Conservation (phyloP, 2,888 invertebrate species). For the Globia sparganii region DNA sequence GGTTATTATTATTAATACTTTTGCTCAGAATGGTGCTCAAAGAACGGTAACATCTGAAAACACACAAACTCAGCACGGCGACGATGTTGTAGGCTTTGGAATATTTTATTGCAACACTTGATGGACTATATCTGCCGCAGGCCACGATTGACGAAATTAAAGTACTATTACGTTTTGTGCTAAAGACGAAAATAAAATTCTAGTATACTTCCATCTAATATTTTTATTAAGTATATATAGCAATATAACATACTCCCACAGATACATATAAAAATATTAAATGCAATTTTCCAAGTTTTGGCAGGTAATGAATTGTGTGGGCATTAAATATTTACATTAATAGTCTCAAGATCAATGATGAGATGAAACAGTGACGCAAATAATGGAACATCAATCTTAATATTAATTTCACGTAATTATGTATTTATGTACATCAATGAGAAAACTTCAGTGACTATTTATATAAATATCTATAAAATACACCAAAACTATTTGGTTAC, state of each 20-base stretch:
- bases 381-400: constrained; percentile 78
- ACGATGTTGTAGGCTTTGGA: not conserved
- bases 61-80: too few species aligned
- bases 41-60: not conserved
- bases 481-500: constrained; percentile 76
- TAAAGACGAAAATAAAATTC: constrained; percentile 56
- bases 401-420: constrained; percentile 68
- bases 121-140: not conserved
- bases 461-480: constrained; percentile 82
- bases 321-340: constrained; percentile 83
- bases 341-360: constrained; percentile 73
- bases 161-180: too few species aligned
- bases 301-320: constrained; percentile 83
- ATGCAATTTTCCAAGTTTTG: constrained; percentile 82
- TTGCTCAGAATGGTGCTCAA: not conserved
- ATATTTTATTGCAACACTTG: not conserved
- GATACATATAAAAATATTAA: constrained; percentile 90
- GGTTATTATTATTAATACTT: too few species aligned
- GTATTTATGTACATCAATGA: constrained; percentile 80
- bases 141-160: not conserved
- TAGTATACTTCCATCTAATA: constrained; percentile 83
- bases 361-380: constrained; percentile 71
- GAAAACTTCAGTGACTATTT: constrained; percentile 74
- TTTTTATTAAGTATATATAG: constrained; percentile 88
- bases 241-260: constrained; percentile 71